Percentiles rank a stretch among this genome's conserved stretches.
These are phyloP conservation scores for Drosophila niveifrons DNA, from an alignment of 2,888 invertebrate species.

Conservation along the genomic window DNA sequence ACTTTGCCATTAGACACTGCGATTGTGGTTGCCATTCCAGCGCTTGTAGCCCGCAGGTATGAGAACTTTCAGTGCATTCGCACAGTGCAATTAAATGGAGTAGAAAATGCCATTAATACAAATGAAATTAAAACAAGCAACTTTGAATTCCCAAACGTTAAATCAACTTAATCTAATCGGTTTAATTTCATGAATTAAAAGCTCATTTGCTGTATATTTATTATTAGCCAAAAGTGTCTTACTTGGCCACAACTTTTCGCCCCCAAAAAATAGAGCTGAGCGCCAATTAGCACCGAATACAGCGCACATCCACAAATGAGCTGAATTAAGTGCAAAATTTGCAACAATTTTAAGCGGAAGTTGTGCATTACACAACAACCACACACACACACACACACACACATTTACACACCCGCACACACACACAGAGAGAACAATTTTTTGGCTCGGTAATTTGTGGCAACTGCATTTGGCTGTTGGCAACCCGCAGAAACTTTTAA, in stretches of 20 bases:
- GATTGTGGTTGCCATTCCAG: not conserved
- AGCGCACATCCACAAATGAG: constrained; percentile 48
- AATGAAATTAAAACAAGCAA: not conserved
- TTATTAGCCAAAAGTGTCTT: not conserved
- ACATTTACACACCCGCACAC: constrained; percentile 2
- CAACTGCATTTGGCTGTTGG: constrained; percentile 45
- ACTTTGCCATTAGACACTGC: not conserved
- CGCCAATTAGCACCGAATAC: constrained; percentile 52
- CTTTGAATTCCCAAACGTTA: not conserved
- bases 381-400: constrained; percentile 4
- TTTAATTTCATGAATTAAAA: not conserved
- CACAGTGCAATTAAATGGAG: constrained; percentile 1
- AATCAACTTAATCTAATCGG: not conserved
- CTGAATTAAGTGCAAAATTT: constrained; percentile 51
- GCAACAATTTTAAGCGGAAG: constrained; percentile 40
- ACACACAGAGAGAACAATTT: constrained; percentile 33
- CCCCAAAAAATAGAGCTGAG: constrained; percentile 32
- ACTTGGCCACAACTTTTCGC: constrained; percentile 1
- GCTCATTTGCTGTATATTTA: not conserved
- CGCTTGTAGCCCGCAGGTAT: not conserved
- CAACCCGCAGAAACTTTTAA: constrained; percentile 64
- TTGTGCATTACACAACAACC: constrained; percentile 33
- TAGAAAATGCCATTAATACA: not conserved
- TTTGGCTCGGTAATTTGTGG: constrained; percentile 58
- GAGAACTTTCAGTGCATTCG: not conserved